Conservation (phyloP, 2,113 vertebrate genomes). For the Jacana jacana region DNA sequence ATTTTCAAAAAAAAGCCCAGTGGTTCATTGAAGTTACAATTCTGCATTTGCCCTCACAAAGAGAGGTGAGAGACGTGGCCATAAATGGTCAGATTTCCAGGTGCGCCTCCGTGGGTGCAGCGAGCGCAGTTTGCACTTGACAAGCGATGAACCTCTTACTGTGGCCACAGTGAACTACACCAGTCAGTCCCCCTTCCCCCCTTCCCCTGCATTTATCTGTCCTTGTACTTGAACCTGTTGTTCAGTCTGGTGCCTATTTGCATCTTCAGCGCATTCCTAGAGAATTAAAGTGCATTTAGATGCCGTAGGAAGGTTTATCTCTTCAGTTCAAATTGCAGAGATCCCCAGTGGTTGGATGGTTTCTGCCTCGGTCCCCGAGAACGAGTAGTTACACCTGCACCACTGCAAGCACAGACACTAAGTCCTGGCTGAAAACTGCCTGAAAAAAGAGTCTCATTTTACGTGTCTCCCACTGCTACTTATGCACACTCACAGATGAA, state of each 20-base stretch:
- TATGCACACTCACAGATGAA: not conserved
- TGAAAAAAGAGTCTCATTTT: not conserved
- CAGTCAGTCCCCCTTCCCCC: not conserved
- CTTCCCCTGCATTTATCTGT: not conserved
- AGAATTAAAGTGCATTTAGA: not conserved
- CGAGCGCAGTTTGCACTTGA: not conserved
- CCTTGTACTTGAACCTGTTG: not conserved
- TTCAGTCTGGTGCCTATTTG: not conserved
- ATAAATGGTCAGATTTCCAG: not conserved
- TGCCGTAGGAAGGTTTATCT: not conserved
- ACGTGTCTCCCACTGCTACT: not conserved
- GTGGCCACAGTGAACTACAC: not conserved
- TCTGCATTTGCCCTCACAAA: not conserved
- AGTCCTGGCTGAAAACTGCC: not conserved
- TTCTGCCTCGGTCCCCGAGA: not conserved
- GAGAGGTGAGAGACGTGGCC: not conserved
- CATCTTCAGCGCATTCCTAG: not conserved
- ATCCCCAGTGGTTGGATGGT: not conserved
- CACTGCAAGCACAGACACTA: not conserved
- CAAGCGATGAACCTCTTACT: not conserved
- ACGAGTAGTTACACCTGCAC: not conserved
- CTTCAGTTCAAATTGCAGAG: not conserved
- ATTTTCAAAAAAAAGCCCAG: slow-evolving; percentile 33
- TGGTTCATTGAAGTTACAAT: slow-evolving; percentile 6
- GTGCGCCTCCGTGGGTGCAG: not conserved